Conservation (phyloP, 2,113 vertebrate genomes). For the Tenebrosternarchus preto region DNA sequence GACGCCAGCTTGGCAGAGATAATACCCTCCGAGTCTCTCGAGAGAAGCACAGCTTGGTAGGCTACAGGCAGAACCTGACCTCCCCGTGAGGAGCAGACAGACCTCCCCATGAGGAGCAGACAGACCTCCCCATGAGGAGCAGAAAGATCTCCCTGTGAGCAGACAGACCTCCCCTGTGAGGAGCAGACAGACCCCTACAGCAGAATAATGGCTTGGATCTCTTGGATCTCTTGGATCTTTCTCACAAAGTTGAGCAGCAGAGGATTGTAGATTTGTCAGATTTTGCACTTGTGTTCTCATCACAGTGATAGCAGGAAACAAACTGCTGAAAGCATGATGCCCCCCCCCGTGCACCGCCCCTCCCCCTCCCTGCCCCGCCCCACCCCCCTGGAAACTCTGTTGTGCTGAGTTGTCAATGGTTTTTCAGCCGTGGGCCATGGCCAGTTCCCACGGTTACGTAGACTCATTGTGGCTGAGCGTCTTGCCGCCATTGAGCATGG, state of each 20-base stretch:
- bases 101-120: constrained; percentile 37
- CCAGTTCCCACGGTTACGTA: constrained; percentile 83
- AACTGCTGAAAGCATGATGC: neutral
- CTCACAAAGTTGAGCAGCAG: constrained; percentile 64
- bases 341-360: neutral
- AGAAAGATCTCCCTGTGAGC: constrained; percentile 52
- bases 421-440: neutral
- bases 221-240: constrained; percentile 9
- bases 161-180: constrained; percentile 39
- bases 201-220: neutral
- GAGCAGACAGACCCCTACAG: neutral
- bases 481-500: constrained; percentile 94
- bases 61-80: constrained; percentile 36
- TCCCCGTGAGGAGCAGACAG: constrained; percentile 39
- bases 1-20: neutral
- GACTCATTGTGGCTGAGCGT: constrained; percentile 93
- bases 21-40: constrained; percentile 14
- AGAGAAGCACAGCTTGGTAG: constrained; percentile 38
- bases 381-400: constrained; percentile 47
- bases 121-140: neutral
- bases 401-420: constrained; percentile 45
- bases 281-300: constrained; percentile 55
- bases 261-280: constrained; percentile 60
- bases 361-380: neutral
- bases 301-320: constrained; percentile 57